Evolutionary conservation across 2,113 vertebrate species (phyloP).

Genomic region (Aldabrachelys gigantea): DNA sequence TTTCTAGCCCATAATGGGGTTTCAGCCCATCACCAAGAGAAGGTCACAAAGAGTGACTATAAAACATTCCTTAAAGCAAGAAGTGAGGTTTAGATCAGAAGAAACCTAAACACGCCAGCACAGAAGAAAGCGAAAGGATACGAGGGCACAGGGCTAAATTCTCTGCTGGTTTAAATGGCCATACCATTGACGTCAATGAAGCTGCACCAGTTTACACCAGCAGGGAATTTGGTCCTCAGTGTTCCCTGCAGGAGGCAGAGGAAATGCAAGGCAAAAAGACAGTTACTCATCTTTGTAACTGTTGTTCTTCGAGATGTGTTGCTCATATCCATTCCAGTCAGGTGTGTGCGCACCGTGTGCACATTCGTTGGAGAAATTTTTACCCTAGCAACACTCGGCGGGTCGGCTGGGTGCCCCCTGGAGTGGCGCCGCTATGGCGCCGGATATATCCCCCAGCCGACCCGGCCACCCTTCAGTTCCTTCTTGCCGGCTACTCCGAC

Average conservation of each 20-base stretch:
- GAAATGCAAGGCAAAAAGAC: slow-evolving; percentile 11
- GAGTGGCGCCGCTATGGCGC: too few relatives aligned
- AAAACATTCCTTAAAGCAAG: background rate
- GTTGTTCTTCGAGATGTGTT: too few relatives aligned
- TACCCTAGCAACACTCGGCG: too few relatives aligned
- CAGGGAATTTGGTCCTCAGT: background rate
- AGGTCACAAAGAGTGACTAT: background rate
- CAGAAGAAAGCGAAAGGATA: background rate
- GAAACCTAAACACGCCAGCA: background rate
- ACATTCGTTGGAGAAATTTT: too few relatives aligned
- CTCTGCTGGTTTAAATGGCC: background rate
- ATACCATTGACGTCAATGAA: background rate
- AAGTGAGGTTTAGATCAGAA: background rate
- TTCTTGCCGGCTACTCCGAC: too few relatives aligned
- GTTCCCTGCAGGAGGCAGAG: background rate
- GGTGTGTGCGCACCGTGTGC: too few relatives aligned
- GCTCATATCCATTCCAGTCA: too few relatives aligned
- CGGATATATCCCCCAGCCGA: too few relatives aligned
- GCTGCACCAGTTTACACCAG: slow-evolving; percentile 13
- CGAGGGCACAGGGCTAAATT: background rate
- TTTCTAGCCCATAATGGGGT: background rate
- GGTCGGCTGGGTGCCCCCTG: too few relatives aligned
- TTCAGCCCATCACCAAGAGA: background rate
- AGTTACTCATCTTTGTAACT: too few relatives aligned
- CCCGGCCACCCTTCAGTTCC: too few relatives aligned